phyloP scores from a whole-genome alignment of 2,888 invertebrate genomes.

The Amblyjoppa fuscipennis region DNA sequence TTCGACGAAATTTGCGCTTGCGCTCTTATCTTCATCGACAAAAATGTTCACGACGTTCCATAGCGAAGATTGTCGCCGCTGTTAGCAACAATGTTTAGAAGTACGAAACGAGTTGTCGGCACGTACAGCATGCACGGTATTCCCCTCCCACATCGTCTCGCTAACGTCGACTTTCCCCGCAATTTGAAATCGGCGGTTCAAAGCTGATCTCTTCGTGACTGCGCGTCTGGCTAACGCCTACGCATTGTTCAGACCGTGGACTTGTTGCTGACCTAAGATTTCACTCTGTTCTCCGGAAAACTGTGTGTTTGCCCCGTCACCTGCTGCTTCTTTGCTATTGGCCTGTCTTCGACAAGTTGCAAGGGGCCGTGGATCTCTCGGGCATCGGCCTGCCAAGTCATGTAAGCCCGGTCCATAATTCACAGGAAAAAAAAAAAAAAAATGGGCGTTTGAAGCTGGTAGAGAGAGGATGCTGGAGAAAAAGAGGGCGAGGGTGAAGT shows the following conservation, averaged over 20 bases:
- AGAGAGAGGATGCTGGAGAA: slow-evolving; percentile 23
- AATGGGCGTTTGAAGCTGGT: slow-evolving; percentile 24
- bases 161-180: not conserved
- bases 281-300: slow-evolving; percentile 4
- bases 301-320: slow-evolving; percentile 12
- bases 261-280: slow-evolving; percentile 10
- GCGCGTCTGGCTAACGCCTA: not conserved
- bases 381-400: not conserved
- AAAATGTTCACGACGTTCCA: not conserved
- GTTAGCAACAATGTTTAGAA: not conserved
- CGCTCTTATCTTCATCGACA: slow-evolving; percentile 10
- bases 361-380: slow-evolving; percentile 30
- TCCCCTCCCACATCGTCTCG: not conserved
- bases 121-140: not conserved
- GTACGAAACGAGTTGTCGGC: not conserved
- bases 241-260: not conserved
- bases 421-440: slow-evolving; percentile 7
- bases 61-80: not conserved
- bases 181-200: not conserved
- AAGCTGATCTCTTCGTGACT: not conserved
- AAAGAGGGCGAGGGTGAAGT: not conserved
- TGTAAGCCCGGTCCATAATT: slow-evolving; percentile 30
- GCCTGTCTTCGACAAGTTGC: slow-evolving; percentile 19
- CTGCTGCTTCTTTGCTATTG: slow-evolving; percentile 8
- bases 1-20: not conserved